Base-by-base conservation (phyloP, 1,140 invertebrate species). In the Scaptomyza montana region DNA sequence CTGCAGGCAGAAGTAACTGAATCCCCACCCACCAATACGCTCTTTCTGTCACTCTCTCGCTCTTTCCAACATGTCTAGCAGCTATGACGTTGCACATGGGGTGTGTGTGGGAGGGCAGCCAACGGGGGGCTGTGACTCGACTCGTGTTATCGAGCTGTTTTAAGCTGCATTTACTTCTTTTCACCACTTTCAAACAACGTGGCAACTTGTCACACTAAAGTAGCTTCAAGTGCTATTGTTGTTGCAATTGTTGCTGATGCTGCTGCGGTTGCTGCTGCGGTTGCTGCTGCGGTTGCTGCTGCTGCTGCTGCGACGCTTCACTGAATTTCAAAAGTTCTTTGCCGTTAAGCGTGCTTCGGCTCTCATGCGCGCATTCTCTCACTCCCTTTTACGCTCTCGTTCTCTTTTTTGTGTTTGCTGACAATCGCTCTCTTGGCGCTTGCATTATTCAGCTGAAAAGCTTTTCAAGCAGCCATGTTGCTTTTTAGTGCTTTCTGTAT, bases 391-490 rank as follows among this genome's bases (percentile, higher is more conserved):
- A 3, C 21, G 21, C 21, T 25, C 21, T 25, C 21, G 21, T 4
- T 25, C n/a, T 65, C 51, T 73, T 41, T 36, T 43, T 10, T 72
- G 30, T 7, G 33, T 43, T 10, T 72, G 76, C 76, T 78, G 76
- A 78, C 77, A 79, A 63, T 41, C 47, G 45, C 60, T 28, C 55
- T 33, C 59, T 72, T 43, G 39, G 39, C 51, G 10, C 12, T 51
- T 59, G 60, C 73, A 71, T 64, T 64, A 82, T 87, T 86, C 81
- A 87, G 85, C 84, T 78, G 68, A 87, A 84, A 87, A 87, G 85
- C 85, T 89, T 87, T 84, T 41, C 10, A 85, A 87, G 84, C 84
- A 87, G 84, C 84, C 84, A 87, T 87, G 43, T 87, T 87, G 84
- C 79, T 87, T 87, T 86, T 81, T 59, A 28, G 66, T 50, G 30